Evolutionary conservation across 1,140 invertebrate species (phyloP).

Genomic region (Heliconius melpomene): DNA sequence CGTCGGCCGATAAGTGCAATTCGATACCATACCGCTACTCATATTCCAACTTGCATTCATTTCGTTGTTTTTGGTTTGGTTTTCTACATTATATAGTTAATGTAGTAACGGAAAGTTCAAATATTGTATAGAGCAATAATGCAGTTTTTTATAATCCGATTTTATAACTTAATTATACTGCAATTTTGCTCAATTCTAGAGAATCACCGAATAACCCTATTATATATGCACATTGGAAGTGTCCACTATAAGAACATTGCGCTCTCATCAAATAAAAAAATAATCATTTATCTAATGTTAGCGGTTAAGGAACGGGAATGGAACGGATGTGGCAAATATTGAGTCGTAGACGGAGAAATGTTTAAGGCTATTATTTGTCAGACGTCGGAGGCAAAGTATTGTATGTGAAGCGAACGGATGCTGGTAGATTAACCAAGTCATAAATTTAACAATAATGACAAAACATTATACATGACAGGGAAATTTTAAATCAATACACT

Average conservation of each 20-base stretch:
- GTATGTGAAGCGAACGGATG: background rate
- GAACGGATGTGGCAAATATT: constrained; percentile 43
- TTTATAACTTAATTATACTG: constrained; percentile 16
- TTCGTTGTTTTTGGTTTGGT: background rate
- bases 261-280: constrained; percentile 4
- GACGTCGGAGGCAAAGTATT: constrained; percentile 18
- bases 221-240: constrained; percentile 17
- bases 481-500: constrained; percentile 33
- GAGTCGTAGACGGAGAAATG: constrained; percentile 61
- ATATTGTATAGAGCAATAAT: constrained; percentile 18
- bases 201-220: constrained; percentile 7
- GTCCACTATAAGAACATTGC: constrained; percentile 1
- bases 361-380: constrained; percentile 48
- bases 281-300: background rate
- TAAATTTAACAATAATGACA: constrained; percentile 50
- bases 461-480: constrained; percentile 59
- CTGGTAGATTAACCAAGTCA: constrained; percentile 53
- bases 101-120: constrained; percentile 20
- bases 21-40: constrained; percentile 43
- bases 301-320: constrained; percentile 25
- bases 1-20: constrained; percentile 56
- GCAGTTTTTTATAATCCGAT: constrained; percentile 17
- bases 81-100: constrained; percentile 13
- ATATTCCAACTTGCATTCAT: constrained; percentile 56
- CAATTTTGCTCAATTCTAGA: constrained; percentile 16